These are phyloP conservation scores for Athetis lepigone DNA, from an alignment of 2,888 invertebrate genomes.

Conservation along the genomic window DNA sequence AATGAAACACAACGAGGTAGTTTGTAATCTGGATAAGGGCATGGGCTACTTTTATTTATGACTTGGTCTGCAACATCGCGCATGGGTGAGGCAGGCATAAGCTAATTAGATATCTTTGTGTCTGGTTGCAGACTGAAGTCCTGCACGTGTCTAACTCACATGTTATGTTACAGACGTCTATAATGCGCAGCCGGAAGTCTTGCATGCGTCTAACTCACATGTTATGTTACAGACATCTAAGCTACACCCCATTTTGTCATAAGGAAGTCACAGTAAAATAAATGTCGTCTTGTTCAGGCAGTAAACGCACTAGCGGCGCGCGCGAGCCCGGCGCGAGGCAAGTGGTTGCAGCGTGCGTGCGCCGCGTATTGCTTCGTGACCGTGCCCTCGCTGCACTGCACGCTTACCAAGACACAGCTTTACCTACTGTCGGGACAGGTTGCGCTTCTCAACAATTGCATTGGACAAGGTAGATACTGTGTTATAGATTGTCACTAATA, in stretches of 20 bases:
- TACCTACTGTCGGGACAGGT: slow-evolving; percentile 97
- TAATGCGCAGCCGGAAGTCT: too few species aligned
- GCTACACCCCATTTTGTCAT: background rate
- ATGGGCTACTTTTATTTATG: too few species aligned
- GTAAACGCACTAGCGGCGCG: slow-evolving; percentile 95
- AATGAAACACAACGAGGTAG: too few species aligned
- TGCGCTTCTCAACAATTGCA: slow-evolving; percentile 96
- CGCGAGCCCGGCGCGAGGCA: slow-evolving; percentile 88
- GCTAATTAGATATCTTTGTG: too few species aligned
- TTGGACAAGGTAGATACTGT: slow-evolving; percentile 94
- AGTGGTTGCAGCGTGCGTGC: slow-evolving; percentile 97
- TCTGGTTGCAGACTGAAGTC: too few species aligned
- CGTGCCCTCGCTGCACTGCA: slow-evolving; percentile 97
- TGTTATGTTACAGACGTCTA: too few species aligned
- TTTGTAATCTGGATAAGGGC: too few species aligned
- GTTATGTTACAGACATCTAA: too few species aligned
- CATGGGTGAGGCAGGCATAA: too few species aligned
- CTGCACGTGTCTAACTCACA: too few species aligned
- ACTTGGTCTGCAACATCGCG: too few species aligned
- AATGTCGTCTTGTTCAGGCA: slow-evolving; percentile 87
- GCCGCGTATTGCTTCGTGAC: slow-evolving; percentile 99
- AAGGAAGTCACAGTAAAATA: background rate
- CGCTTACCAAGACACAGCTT: slow-evolving; percentile 94
- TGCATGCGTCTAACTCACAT: too few species aligned
- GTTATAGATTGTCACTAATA: background rate